Base-by-base conservation (phyloP, 2,888 invertebrate genomes). In the Nesidiocoris tenuis region DNA sequence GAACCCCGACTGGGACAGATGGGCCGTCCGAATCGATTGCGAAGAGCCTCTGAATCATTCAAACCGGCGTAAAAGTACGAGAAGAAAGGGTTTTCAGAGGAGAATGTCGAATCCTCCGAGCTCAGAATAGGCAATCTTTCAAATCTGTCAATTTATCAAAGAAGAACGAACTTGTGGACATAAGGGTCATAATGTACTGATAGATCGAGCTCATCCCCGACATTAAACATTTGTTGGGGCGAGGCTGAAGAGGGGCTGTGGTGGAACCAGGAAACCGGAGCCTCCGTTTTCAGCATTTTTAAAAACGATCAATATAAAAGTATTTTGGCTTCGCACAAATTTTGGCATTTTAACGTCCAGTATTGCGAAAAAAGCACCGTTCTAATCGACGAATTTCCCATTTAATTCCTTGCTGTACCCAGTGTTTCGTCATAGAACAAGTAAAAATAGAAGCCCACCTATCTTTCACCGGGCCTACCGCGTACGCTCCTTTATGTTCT, bases 61-160 rank as follows among this genome's bases (percentile, higher is more conserved):
- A 70, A 59, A 70, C 70, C 23, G 59, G 70, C 59, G 18, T 25
- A 25, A 70, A 67, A 70, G 67, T 23, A 68, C 55, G 70, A 19
- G 59, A 59, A 24, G 39, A 39, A 39, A 39, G 39, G 39, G 39
- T 7, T 39, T 12, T n/a, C n/a, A n/a, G n/a, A n/a, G 39, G 39
- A 39, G 39, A 39, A 39, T 39, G 39, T 39, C 39, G 39, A 39
- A 12, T 3, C 39, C 5, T 39, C n/a, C n/a, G n/a, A 7, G 39
- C 39, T 7, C 39, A 7, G 12, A 39, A 39, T 39, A 3, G 3
- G 3, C 39, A 3, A 39, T 39, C 39, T 39, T 7, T 39, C 39
- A 39, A 39, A 39, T 39, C 39, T 12, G 12, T 7, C 39, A 12
- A 39, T 39, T 39, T 39, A 39, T 39, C 39, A 39, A 39, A 39